These are phyloP conservation scores for Botia kubotai DNA, from an alignment of 2,797 vertebrate species.

Conservation along the genomic window DNA sequence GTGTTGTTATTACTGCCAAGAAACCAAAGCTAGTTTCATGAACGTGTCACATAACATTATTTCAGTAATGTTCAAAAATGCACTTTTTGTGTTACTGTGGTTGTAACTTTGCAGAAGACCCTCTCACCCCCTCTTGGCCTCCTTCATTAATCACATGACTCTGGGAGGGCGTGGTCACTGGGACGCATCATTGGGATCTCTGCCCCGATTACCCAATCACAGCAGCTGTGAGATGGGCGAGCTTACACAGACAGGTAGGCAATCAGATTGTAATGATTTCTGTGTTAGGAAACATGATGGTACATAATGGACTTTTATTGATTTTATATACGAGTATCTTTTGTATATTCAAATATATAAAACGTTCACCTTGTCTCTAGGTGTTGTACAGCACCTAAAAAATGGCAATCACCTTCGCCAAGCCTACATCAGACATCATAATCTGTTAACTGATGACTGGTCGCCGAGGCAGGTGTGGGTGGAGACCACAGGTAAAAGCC, in stretches of 20 bases:
- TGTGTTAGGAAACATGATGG: not conserved
- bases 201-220: constrained; percentile 91
- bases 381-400: constrained; percentile 90
- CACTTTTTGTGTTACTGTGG: not conserved
- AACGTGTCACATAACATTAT: not conserved
- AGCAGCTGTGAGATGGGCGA: constrained; percentile 92
- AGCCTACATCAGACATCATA: constrained; percentile 86
- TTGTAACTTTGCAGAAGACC: constrained; percentile 81
- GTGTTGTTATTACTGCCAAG: not conserved
- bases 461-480: constrained; percentile 85
- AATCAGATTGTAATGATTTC: not conserved
- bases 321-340: no score
- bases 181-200: constrained; percentile 84
- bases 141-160: constrained; percentile 89
- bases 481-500: constrained; percentile 93
- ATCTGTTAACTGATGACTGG: constrained; percentile 83
- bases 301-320: no score
- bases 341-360: not conserved
- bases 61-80: not conserved
- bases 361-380: constrained; percentile 67
- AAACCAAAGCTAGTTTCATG: not conserved
- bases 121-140: constrained; percentile 86
- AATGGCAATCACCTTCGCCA: constrained; percentile 90
- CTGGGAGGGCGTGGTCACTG: constrained; percentile 83
- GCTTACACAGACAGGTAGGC: constrained; percentile 93